Percentiles rank a stretch among this genome's conserved stretches.
phyloP scores from a whole-genome alignment of 2,888 invertebrate genomes.

The Empis livida region DNA sequence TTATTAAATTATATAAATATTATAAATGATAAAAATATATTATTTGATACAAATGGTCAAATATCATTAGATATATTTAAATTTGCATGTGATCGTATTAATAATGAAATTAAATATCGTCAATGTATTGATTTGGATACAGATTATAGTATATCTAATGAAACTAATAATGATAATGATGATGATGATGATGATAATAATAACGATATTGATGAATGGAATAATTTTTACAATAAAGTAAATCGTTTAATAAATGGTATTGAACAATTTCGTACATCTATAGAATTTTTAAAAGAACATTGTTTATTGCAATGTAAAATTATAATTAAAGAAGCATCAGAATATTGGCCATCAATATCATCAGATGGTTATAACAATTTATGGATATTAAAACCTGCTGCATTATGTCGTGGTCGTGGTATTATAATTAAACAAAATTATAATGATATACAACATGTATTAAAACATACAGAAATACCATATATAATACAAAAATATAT shows the following conservation, averaged over 20 bases:
- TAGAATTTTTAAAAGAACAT: not conserved
- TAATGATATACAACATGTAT: not conserved
- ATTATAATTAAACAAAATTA: not conserved
- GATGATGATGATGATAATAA: no score
- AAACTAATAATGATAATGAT: not conserved
- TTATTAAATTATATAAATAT: constrained; percentile 35
- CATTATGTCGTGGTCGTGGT: constrained; percentile 51
- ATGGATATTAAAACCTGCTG: constrained; percentile 73
- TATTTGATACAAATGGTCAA: constrained; percentile 31
- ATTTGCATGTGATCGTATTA: constrained; percentile 58
- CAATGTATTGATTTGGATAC: not conserved
- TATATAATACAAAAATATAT: not conserved
- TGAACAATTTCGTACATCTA: not conserved
- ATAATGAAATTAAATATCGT: constrained; percentile 20
- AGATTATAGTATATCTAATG: no score
- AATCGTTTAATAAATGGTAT: not conserved
- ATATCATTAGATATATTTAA: constrained; percentile 46
- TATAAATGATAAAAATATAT: no score
- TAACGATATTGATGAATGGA: not conserved
- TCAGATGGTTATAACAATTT: constrained; percentile 66
- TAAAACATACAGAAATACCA: not conserved
- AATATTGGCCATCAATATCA: constrained; percentile 45
- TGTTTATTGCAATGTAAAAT: no score
- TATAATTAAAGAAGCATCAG: constrained; percentile 26
- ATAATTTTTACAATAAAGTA: not conserved